Base-by-base conservation (phyloP, 2,888 invertebrate species). In the Chydorus sphaericus region DNA sequence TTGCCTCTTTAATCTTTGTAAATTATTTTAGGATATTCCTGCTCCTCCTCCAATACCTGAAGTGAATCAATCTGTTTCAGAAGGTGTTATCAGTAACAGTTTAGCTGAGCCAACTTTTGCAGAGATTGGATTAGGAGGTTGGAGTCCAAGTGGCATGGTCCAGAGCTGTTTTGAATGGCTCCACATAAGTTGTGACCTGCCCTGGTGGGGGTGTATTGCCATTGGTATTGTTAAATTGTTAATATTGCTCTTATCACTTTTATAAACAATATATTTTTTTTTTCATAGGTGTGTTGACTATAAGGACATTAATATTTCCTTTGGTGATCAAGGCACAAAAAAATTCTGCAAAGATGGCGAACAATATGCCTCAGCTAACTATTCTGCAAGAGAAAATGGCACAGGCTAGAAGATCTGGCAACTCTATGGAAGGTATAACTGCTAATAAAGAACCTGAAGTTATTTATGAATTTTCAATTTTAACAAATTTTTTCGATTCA, bases 201-300 rank as follows among this genome's bases (percentile, higher is more conserved):
- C 96, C 1, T 97, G 97, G 97, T 97, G 94, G 92, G 81, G 77
- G 36, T 75, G 87, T 11, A 92, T 96, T 63, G 74, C 82, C 3
- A 71, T 83, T 55, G 85, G 82, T 81, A 38, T 14, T 14, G 11
- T 10, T 49, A 14, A 6, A 29, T 23, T 11, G 44, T 8, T 23
- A 16, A 28, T 20, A 31, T 54, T 26, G 3, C 11, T 16, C 1
- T 10, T 29, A 54, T 54, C 5, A 2, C 10, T 39, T 28, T 14
- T 11, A 28, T 31, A 18, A n/a, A n/a, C 23, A 10, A n/a, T 39
- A 44, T 14, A 10, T 54, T 49, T 33, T 28, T 56, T 28, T 11
- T 54, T 53, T 66, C 71, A 59, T 65, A 80, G 81, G 85, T n/a
- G 94, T 94, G 1, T 58, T 86, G 1, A 69, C 79, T 30, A 79